Base-by-base conservation (phyloP, 1,140 invertebrate species). In the Ridgeia piscesae region DNA sequence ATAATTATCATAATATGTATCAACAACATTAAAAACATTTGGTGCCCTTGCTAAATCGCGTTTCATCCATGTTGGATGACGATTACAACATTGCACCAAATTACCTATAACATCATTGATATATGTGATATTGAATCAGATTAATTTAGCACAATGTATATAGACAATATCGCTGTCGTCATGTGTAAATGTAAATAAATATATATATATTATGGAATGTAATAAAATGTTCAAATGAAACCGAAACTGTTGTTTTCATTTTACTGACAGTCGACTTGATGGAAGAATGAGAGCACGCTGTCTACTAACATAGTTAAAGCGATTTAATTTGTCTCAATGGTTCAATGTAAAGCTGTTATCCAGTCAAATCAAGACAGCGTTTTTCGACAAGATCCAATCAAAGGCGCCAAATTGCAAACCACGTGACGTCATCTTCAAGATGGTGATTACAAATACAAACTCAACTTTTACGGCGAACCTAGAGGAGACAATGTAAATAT, bases 161-260 rank as follows among this genome's bases (percentile, higher is more conserved):
- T 77, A 77, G 58, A 77, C 11, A 4, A 77, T 77, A 6, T 42
- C 11, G 42, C 11, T 42, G 42, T 42, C 42, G 42, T 77, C 58
- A n/a, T n/a, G 58, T 77, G 58, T 77, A 77, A 77, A 77, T 77
- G 27, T 77, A 9, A 77, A 4, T 9, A 77, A 77, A 2, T 21
- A 77, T 21, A 77, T 77, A 77, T 77, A 31, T 77, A 27, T 77
- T 31, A 77, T 1, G 58, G 27, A 77, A 77, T 77, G 58, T 77
- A 77, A 77, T 77, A 77, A 77, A 77, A 77, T 77, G 58, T 77
- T 77, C 58, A 77, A 77, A 77, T 21, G 58, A 77, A 77, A 77
- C 4, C 58, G 2, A 21, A 77, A 77, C 6, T 77, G 58, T 77
- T 77, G 58, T 77, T 77, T 77, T 77, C 2, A 77, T 6, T 9